phyloP scores from a whole-genome alignment of 2,113 vertebrate genomes.

The Phocoena phocoena region DNA sequence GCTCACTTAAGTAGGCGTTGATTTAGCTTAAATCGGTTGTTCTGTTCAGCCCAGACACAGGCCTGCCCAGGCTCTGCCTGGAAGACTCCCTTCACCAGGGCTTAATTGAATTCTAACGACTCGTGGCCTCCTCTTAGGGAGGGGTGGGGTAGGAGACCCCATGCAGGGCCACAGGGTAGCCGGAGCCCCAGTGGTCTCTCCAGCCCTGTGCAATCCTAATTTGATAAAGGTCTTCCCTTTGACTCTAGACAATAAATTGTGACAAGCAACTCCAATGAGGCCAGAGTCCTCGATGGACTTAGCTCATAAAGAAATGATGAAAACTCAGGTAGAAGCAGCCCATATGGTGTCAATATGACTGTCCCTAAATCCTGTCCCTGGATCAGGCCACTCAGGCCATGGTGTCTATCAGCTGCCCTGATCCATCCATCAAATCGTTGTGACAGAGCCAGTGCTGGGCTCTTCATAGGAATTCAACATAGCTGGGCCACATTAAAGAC shows the following conservation, averaged over 20 bases:
- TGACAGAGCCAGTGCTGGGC: background rate
- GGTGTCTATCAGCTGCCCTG: background rate
- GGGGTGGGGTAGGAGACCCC: conserved; percentile 86
- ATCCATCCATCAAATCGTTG: background rate
- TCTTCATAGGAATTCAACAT: background rate
- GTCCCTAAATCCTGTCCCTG: background rate
- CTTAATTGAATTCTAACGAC: conserved; percentile 94
- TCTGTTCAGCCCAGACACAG: conserved; percentile 90
- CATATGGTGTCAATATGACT: background rate
- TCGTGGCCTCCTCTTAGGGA: conserved; percentile 85
- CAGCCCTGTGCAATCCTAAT: conserved; percentile 54
- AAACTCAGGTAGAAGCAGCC: background rate
- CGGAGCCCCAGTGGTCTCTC: conserved; percentile 76
- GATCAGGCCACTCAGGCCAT: background rate
- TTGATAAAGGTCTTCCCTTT: conserved; percentile 63
- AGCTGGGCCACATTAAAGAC: background rate
- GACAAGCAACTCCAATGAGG: conserved; percentile 39
- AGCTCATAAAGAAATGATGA: background rate
- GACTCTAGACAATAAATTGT: conserved; percentile 66
- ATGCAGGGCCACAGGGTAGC: conserved; percentile 84
- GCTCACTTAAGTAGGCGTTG: conserved; percentile 95
- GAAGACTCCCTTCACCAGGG: conserved; percentile 85
- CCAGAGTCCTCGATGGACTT: conserved; percentile 12
- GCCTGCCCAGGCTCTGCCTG: conserved; percentile 86
- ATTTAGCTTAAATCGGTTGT: conserved; percentile 97